phyloP scores from a whole-genome alignment of 2,113 vertebrate species.

The Peromyscus leucopus region DNA sequence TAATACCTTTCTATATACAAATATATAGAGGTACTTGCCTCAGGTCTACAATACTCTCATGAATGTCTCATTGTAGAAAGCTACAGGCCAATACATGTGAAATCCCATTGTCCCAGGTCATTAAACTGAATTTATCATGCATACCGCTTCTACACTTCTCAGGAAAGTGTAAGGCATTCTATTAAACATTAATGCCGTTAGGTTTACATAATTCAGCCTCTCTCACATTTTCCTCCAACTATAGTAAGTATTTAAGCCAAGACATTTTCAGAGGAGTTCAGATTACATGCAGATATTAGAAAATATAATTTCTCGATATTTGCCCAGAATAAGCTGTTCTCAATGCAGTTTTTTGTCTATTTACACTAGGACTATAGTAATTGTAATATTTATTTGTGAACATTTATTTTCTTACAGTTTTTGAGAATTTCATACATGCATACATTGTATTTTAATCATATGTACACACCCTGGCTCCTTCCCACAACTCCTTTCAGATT shows the following conservation, averaged over 20 bases:
- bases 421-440: not conserved
- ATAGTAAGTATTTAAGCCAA: not conserved
- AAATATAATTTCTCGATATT: not conserved
- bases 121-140: constrained; percentile 50
- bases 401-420: not conserved
- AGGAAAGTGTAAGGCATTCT: not conserved
- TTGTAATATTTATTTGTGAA: not conserved
- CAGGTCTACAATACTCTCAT: not conserved
- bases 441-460: not conserved
- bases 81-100: not conserved
- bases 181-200: constrained; percentile 58
- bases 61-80: constrained; percentile 37
- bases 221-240: not conserved
- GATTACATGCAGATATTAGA: not conserved
- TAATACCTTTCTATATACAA: not conserved
- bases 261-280: not conserved
- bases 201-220: not conserved
- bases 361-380: not conserved
- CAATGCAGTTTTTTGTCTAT: not conserved
- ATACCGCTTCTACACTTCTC: not conserved
- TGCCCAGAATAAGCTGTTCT: not conserved
- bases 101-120: constrained; percentile 25
- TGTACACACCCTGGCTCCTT: not conserved
- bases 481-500: not conserved
- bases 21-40: not conserved